Percentiles rank a stretch among this genome's conserved stretches.
Conservation (phyloP, 2,113 vertebrate species). For the Prinia subflava region DNA sequence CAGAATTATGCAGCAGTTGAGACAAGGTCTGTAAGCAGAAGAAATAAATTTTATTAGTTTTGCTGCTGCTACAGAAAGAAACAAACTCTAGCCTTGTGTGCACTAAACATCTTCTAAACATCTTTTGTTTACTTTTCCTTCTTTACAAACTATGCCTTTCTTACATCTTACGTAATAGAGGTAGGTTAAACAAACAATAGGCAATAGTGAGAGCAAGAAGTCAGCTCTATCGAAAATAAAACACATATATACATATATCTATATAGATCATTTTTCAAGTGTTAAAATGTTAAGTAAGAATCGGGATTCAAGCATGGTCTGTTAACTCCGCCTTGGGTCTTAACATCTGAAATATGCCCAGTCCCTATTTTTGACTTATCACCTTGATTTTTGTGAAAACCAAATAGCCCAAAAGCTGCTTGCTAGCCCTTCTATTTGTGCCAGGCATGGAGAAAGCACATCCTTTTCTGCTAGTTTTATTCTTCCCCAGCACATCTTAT, state of each 20-base stretch:
- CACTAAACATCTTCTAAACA: background rate
- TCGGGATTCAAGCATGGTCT: background rate
- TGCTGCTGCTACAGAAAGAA: background rate
- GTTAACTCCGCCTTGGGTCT: background rate
- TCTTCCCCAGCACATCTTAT: background rate
- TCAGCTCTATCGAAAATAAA: background rate
- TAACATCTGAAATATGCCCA: background rate
- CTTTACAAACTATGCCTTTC: background rate
- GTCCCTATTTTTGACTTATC: background rate
- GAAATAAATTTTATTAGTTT: background rate
- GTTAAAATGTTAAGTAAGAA: background rate
- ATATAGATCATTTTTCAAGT: background rate
- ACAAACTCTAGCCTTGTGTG: background rate
- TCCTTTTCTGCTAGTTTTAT: background rate
- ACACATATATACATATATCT: background rate
- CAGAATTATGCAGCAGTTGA: background rate
- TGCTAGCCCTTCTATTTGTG: background rate
- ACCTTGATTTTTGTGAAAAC: background rate
- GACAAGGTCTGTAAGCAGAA: background rate
- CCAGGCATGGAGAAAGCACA: background rate
- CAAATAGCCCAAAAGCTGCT: background rate
- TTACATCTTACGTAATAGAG: background rate
- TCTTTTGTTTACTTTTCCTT: background rate
- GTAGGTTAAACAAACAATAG: background rate
- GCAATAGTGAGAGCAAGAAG: background rate